Evolutionary conservation across 2,797 vertebrate species (phyloP), one percentile per base, ranked within the genome.

Genomic region (Australoheros facetus): DNA sequence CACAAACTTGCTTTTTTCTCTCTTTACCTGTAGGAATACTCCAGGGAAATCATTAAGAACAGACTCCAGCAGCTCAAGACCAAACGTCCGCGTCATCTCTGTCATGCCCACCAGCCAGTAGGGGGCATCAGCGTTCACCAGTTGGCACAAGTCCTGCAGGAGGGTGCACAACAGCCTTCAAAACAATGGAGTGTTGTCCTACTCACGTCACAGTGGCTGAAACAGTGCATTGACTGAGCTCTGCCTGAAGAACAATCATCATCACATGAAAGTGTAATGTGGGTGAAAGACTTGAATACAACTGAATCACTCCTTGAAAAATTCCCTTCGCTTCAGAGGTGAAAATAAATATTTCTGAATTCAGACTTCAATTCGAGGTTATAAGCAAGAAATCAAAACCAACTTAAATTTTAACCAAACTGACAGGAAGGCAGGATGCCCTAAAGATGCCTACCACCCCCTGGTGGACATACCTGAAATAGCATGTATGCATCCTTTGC

Each of bases 71-170:
- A 99, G 96, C 92, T 99, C 98, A 57, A 99, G 95, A 71, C 98
- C 98, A 91, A 99, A 99, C 0, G 98, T 99, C 59, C 98, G 94
- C 0, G 98, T 99, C 98, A 99, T 99, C 93, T 99, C 98, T 1
- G 98, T 99, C 98, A 99, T 99, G 54, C 98, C 98, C 85, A 99
- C 97, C 8, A 99, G 94, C 98, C 98, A 99, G 92, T 99, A 99
- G 82, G 98, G 98, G 83, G 98, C 98, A 71, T 99, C 98, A 13
- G 98, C 98, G 73, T 99, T 99, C 91, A 99, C 98, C 81, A 99
- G 92, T 88, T 99, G 98, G 91, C 98, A 99, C 78, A 99, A 93
- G 88, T 99, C 98, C 98, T 99, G 88, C 53, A 75, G 13, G 14
- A 42, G 74, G 17, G 51, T 1, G 12, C 59, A 91, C 48, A 82